Percentiles rank a stretch among this genome's conserved stretches.
Conservation (phyloP, 2,888 invertebrate genomes). For the Idaea aversata region DNA sequence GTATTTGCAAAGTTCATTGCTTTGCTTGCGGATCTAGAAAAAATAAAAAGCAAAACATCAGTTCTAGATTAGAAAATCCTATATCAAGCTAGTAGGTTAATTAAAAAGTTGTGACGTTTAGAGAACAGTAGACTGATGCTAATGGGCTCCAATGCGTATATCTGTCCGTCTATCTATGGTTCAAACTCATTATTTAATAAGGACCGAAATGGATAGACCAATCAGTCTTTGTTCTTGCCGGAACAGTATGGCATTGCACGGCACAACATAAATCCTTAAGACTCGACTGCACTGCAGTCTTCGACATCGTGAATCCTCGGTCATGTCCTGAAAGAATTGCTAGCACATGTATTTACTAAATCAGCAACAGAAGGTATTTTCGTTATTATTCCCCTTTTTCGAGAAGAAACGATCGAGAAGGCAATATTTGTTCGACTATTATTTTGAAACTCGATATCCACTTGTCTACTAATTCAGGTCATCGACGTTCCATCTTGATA, state of each 20-base stretch:
- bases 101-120: conserved; percentile 36
- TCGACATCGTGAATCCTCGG: conserved; percentile 48
- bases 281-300: conserved; percentile 58
- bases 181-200: conserved; percentile 55
- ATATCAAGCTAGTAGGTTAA: conserved; percentile 14
- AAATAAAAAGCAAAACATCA: background rate
- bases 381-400: background rate
- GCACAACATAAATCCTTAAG: conserved; percentile 50
- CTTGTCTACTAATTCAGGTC: conserved; percentile 37
- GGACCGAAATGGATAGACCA: conserved; percentile 58
- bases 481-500: conserved; percentile 39
- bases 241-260: conserved; percentile 40
- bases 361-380: background rate
- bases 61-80: background rate
- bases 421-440: conserved; percentile 24
- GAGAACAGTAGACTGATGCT: conserved; percentile 45
- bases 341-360: background rate
- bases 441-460: conserved; percentile 31
- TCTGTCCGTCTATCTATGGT: too few species aligned
- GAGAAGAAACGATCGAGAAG: conserved; percentile 8
- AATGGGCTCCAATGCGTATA: too few species aligned
- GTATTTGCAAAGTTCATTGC: conserved; percentile 4
- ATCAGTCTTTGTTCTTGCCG: conserved; percentile 53
- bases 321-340: conserved; percentile 6
- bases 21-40: background rate